Evolutionary conservation across 2,113 vertebrate species (phyloP).

Genomic region (Upupa epops): DNA sequence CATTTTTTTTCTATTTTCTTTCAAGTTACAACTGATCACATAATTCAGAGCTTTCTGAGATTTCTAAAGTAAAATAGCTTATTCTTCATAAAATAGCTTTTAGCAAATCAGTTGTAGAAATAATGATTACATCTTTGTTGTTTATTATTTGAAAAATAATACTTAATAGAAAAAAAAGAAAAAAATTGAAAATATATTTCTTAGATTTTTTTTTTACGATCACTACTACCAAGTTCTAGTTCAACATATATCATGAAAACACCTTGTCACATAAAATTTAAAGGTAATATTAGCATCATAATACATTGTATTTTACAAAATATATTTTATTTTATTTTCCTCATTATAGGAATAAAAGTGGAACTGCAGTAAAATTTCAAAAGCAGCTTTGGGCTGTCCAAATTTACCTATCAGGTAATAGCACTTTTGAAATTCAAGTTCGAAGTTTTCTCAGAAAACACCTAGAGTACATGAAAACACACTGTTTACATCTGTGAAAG

Average conservation of each 20-base stretch:
- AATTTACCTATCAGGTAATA: background rate
- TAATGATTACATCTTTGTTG: background rate
- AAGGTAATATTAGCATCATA: background rate
- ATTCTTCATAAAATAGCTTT: background rate
- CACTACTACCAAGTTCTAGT: background rate
- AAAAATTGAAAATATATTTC: background rate
- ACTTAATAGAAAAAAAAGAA: background rate
- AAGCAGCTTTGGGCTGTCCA: background rate
- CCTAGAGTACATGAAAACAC: background rate
- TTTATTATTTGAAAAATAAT: background rate
- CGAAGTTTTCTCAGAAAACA: background rate
- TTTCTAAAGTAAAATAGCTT: background rate
- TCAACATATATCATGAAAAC: background rate
- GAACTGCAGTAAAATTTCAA: slow-evolving; percentile 5
- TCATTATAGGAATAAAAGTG: background rate
- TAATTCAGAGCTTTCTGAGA: background rate
- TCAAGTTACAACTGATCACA: background rate
- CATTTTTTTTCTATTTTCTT: background rate
- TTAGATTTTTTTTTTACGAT: background rate
- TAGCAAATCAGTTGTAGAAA: background rate
- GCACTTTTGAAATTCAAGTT: background rate
- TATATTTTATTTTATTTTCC: background rate
- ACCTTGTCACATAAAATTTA: background rate
- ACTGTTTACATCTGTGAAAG: slow-evolving; percentile 15
- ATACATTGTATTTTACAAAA: no score